Evolutionary conservation across 2,888 invertebrate genomes (phyloP), one percentile per base, ranked within the genome.

Genomic region (Acanthococcus lagerstroemiae): DNA sequence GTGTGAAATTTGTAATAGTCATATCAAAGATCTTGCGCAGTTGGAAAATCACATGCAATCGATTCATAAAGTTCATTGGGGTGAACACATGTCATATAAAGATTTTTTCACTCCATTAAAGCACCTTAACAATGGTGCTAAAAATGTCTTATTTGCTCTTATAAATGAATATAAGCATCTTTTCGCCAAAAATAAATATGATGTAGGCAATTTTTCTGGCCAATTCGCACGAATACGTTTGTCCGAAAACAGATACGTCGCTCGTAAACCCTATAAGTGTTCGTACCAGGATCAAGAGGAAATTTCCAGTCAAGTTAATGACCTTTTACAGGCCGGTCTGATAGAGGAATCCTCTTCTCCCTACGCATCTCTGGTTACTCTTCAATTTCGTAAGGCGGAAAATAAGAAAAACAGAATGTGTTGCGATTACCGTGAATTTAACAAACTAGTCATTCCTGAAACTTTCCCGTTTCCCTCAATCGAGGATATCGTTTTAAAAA

Each of bases 401-500:
- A 61, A 61, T 12, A 17, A 7, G n/a, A 55, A 55, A 26, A 17
- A 21, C 2, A 50, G 52, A 6, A 50, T 61, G 52, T 52, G 52
- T 30, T 30, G 50, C 4, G 67, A 67, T 30, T 67, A 52, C 45
- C 17, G 46, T 6, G 67, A 67, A 12, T 15, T 67, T 12, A 67
- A 61, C 21, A 61, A 52, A 61, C 19, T 52, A 17, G 46, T 61
- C n/a, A 52, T 52, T 21, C 52, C 61, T n/a, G 30, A 61, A 52
- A 61, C 25, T 19, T 48, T 46, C 15, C 61, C 61, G 4, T 50
- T 61, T 30, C 61, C 61, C 9, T 52, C 25, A 3, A 61, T 61
- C 30, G 61, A 61, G 15, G 61, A 61, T 52, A 12, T 61, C 17
- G 25, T 61, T 50, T 12, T 48, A 17, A 19, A 72, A 63, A 73